Base-by-base conservation (phyloP, 2,797 vertebrate species). In the Hydrophis major region DNA sequence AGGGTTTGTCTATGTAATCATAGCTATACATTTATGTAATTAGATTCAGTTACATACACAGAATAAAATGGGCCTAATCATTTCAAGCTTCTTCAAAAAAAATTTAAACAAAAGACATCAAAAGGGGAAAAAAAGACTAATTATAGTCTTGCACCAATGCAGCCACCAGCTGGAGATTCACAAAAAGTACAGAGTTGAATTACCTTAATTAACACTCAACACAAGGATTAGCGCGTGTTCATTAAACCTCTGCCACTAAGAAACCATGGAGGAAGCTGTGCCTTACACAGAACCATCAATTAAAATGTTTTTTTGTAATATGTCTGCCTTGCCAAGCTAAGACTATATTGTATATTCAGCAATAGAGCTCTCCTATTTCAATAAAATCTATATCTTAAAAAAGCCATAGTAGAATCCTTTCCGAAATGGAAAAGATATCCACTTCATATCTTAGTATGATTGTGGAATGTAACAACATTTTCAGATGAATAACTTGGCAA, bases 131-230 rank as follows among this genome's bases (percentile, higher is more conserved):
- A 96, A 96, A 97, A 96, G 94, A 94, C 95, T 97, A 98, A 98
- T 97, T 98, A 97, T 97, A 97, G 97, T 95, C 94, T 96, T 97
- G 95, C 93, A 97, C 96, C 97, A 97, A 95, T 94, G 94, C 96
- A 97, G 96, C 96, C 93, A 0, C 97, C 98, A 98, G 97, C 97
- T 98, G 97, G 96, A 97, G 97, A 96, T 94, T 97, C 96, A 92
- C 93, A 95, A 96, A 96, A 96, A 95, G 95, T 96, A 96, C 88
- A 96, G 97, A 97, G 97, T 92, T 88, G 92, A 97, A 97, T 97
- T 97, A 97, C 97, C 96, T 97, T 97, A 98, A 98, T 98, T 97
- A 98, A 97, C 96, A 97, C 94, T 95, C 97, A 97, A 97, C 91
- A 96, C 95, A 97, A 96, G 96, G 97, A 97, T 97, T 96, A 91